Percentiles rank a stretch among this genome's conserved stretches.
Evolutionary conservation across 2,113 vertebrate genomes (phyloP).

Genomic region (Sclerurus mexicanus): DNA sequence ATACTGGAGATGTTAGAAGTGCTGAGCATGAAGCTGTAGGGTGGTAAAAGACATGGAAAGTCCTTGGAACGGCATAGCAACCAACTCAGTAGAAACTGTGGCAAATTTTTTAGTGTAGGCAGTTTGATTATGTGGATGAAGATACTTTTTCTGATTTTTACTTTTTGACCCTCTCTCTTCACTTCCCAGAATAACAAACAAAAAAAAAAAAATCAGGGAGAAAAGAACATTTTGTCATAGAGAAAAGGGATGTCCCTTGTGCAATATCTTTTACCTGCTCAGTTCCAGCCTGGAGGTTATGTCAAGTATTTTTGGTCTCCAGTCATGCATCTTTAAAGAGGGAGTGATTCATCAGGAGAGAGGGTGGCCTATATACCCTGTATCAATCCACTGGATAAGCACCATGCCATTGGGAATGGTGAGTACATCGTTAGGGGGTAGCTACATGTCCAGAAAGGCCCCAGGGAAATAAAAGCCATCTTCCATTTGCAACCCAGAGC

Average conservation of each 20-base stretch:
- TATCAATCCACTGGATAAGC: background rate
- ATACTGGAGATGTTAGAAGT: background rate
- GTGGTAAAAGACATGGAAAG: background rate
- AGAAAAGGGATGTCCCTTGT: background rate
- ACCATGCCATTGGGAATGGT: background rate
- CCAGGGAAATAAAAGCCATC: background rate
- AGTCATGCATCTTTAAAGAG: background rate
- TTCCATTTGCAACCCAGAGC: background rate
- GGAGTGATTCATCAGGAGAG: background rate
- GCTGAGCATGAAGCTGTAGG: background rate
- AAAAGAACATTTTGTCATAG: background rate
- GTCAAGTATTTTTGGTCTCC: background rate
- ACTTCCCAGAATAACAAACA: background rate
- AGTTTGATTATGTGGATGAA: background rate
- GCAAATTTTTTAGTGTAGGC: background rate
- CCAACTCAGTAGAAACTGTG: background rate
- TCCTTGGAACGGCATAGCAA: background rate
- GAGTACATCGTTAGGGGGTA: background rate
- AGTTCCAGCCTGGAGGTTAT: background rate
- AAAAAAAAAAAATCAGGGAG: fast-evolving
- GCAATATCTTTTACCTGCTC: background rate
- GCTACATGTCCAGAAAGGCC: background rate
- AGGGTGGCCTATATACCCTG: background rate
- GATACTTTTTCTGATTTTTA: background rate
- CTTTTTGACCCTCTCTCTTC: background rate